phyloP scores from a whole-genome alignment of 2,888 invertebrate species.

The Oxyteleia sp. region DNA sequence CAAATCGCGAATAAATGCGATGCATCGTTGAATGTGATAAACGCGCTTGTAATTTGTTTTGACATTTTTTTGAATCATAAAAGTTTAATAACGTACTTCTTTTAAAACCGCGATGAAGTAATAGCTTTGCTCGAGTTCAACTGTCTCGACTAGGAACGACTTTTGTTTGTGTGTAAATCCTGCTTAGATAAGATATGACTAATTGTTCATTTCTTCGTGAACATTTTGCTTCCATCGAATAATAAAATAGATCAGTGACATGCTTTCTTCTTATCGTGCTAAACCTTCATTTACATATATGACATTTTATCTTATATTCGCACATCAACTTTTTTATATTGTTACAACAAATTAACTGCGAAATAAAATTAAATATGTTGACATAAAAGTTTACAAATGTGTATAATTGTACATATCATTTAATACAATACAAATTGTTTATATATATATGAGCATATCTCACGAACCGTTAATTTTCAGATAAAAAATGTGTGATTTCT shows the following conservation, averaged over 20 bases:
- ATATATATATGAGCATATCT: no score
- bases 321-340: no score
- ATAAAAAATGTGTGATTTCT: no score
- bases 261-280: constrained; percentile 4
- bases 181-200: constrained; percentile 65
- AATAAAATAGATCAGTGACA: constrained; percentile 33
- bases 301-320: background rate
- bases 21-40: background rate
- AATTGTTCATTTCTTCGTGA: constrained; percentile 48
- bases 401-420: no score
- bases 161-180: constrained; percentile 65
- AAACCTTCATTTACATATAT: constrained; percentile 1
- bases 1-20: background rate
- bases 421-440: no score
- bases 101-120: constrained; percentile 34
- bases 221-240: constrained; percentile 21
- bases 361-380: no score
- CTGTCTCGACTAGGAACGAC: constrained; percentile 50
- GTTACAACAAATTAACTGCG: no score
- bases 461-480: no score
- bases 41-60: background rate
- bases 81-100: constrained; percentile 15
- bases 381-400: no score
- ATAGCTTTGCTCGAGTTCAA: constrained; percentile 42
- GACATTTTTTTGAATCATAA: background rate